Evolutionary conservation across 2,113 vertebrate genomes (phyloP).

Genomic region (Oncorhynchus gorbuscha): DNA sequence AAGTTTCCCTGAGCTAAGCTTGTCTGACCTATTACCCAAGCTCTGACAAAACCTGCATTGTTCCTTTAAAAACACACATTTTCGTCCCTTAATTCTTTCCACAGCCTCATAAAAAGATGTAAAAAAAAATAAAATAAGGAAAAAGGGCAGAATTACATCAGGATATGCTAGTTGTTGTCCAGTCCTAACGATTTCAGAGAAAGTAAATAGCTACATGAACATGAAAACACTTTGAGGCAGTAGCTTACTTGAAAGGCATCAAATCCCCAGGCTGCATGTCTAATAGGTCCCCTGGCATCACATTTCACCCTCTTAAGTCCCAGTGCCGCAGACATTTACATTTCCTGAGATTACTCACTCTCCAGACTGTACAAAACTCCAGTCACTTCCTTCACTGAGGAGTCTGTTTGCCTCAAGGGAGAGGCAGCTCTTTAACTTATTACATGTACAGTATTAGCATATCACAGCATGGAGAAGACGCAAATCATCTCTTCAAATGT

Average conservation of each 20-base stretch:
- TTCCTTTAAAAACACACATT: conserved; percentile 66
- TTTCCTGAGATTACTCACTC: conserved; percentile 8
- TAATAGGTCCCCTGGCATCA: conserved; percentile 14
- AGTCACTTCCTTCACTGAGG: conserved; percentile 15
- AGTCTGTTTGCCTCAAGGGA: conserved; percentile 37
- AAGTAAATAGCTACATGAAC: conserved; percentile 34
- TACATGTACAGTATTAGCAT: conserved; percentile 29
- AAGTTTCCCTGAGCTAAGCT: conserved; percentile 63
- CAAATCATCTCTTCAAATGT: too few species aligned
- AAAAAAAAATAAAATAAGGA: conserved; percentile 32
- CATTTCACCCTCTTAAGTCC: not conserved
- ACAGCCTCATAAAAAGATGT: conserved; percentile 58
- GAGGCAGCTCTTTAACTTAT: conserved; percentile 34
- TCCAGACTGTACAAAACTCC: not conserved
- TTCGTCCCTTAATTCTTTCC: conserved; percentile 66
- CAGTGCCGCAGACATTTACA: not conserved
- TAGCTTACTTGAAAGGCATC: conserved; percentile 21
- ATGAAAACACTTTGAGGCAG: conserved; percentile 39
- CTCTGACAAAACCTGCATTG: conserved; percentile 72
- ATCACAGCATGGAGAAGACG: not conserved
- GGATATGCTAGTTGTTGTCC: conserved; percentile 54
- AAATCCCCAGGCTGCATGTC: not conserved
- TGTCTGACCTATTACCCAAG: conserved; percentile 68
- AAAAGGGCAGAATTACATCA: conserved; percentile 56
- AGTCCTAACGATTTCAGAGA: conserved; percentile 26